Evolutionary conservation across 2,888 invertebrate genomes (phyloP), one percentile per base, ranked within the genome.

Genomic region (Harpagoxenus sublaevis): DNA sequence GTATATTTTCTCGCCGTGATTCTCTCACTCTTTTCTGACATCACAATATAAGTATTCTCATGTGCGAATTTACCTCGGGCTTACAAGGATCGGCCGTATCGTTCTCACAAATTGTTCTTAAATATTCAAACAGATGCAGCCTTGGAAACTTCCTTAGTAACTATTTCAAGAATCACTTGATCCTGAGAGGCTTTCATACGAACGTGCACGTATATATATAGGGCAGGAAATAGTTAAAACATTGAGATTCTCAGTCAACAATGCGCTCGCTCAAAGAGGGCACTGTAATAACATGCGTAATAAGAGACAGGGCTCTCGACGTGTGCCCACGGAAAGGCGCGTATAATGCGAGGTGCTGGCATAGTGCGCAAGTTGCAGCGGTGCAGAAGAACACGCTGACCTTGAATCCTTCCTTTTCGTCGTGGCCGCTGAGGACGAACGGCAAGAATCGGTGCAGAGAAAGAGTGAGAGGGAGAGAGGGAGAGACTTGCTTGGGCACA

Each of bases 381-480:
- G 51, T 68, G 71, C 85, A 83, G 86, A 88, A 89, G 88, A 91
- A 91, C 82, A 89, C 53, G 92, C 75, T 90, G 92, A 90, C 92
- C 92, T 92, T 92, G 92, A 90, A 88, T 84, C 85, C 89, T 87
- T 86, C 85, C 87, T 79, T 89, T 88, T 87, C 89, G 84, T 82
- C 77, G 85, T 48, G 75, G 74, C 31, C 70, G 15, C 55, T 77
- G 84, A 85, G 78, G 78, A 85, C 77, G 62, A 62, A 77, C 55
- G 45, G 63, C 68, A 48, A 77, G 62, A 83, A 77, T 71, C 75
- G 55, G 57, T 28, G 65, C 68, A 23, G 66, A 55, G 3, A 66
- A 45, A 66, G 31, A 35, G 18, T n/a, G n/a, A 35, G 8, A 60
- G 2, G 23, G n/a, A n/a, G 8, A 53, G 28, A 28, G 57, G 28